Evolutionary conservation across 2,888 invertebrate genomes (phyloP).

Genomic region (Heliconius sara): DNA sequence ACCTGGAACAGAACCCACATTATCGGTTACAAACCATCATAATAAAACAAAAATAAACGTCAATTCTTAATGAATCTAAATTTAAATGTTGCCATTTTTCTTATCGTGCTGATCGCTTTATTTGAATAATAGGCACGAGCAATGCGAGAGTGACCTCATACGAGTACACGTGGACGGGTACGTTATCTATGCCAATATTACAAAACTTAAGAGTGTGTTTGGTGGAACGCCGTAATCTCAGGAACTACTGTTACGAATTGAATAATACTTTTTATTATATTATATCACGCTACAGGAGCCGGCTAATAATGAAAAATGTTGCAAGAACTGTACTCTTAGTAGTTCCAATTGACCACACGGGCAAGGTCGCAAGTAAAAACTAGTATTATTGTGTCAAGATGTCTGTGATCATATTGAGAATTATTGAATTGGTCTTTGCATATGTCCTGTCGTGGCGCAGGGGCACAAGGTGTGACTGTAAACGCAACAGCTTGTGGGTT

Average conservation of each 20-base stretch:
- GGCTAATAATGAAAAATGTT: too few species aligned
- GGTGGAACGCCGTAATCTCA: neutral
- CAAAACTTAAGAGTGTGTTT: neutral
- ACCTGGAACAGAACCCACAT: neutral
- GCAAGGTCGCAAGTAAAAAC: neutral
- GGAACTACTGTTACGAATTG: neutral
- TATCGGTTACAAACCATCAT: neutral
- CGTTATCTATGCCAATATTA: slow-evolving; percentile 2
- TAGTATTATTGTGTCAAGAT: neutral
- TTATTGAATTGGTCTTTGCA: too few species aligned
- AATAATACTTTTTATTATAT: neutral
- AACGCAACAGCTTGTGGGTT: too few species aligned
- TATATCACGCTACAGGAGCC: neutral
- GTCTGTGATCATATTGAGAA: too few species aligned
- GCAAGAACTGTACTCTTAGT: too few species aligned
- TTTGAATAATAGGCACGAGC: slow-evolving; percentile 10
- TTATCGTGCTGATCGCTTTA: slow-evolving; percentile 14
- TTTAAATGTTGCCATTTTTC: slow-evolving; percentile 20
- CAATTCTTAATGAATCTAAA: slow-evolving; percentile 8
- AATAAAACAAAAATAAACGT: neutral
- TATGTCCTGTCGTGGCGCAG: too few species aligned
- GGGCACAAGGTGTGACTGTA: too few species aligned
- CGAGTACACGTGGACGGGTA: slow-evolving; percentile 10
- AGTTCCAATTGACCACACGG: neutral
- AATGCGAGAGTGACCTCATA: slow-evolving; percentile 11